phyloP scores from a whole-genome alignment of 2,888 invertebrate species.

The Cheilosia impressa region DNA sequence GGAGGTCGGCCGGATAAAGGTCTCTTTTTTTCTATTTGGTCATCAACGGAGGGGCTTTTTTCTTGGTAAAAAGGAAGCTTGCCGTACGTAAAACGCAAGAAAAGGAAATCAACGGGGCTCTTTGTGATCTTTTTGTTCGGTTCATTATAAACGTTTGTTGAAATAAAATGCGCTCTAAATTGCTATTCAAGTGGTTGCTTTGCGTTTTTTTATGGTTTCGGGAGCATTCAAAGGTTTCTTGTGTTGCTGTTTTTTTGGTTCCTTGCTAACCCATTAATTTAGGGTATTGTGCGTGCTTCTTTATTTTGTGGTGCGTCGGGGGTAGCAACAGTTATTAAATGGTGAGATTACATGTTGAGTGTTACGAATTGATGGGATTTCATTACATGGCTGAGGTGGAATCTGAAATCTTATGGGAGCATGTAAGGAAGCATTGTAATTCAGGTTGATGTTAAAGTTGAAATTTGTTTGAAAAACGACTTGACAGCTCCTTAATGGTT shows the following conservation, averaged over 20 bases:
- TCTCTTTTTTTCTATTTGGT: constrained; percentile 10
- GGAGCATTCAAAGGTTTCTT: constrained; percentile 1
- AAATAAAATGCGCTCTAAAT: constrained; percentile 54
- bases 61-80: background rate
- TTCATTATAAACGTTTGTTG: constrained; percentile 44
- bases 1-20: background rate
- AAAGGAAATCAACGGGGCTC: constrained; percentile 44
- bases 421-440: background rate
- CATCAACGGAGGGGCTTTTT: constrained; percentile 22
- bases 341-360: constrained; percentile 30
- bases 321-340: constrained; percentile 27
- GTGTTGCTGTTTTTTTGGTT: background rate
- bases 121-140: constrained; percentile 43
- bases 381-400: background rate
- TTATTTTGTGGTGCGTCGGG: background rate
- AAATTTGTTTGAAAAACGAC: background rate
- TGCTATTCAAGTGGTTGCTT: constrained; percentile 60
- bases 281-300: constrained; percentile 28
- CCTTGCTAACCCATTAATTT: constrained; percentile 17
- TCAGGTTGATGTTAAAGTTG: background rate
- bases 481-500: too few relatives aligned
- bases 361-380: background rate
- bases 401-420: background rate
- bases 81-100: constrained; percentile 12
- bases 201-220: constrained; percentile 30